These are phyloP conservation scores for Bicyclus anynana DNA, from an alignment of 1,140 invertebrate species.

Conservation along the genomic window DNA sequence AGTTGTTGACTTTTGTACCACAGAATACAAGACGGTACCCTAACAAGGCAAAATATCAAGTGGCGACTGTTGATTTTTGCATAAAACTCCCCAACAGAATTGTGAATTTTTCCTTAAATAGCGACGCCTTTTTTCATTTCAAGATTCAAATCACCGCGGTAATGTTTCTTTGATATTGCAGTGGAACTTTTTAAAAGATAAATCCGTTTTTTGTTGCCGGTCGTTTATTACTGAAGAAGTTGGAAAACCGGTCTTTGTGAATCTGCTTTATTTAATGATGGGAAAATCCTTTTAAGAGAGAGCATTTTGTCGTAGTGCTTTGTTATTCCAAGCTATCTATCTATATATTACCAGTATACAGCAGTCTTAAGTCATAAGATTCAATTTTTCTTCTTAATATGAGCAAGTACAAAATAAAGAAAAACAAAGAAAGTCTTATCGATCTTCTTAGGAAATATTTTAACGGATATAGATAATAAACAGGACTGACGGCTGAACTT, in stretches of 20 bases:
- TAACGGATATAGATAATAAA: too few species aligned
- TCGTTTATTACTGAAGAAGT: constrained; percentile 39
- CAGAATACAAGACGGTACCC: too few species aligned
- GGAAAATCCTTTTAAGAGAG: constrained; percentile 13
- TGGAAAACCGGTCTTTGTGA: constrained; percentile 41
- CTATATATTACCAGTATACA: too few species aligned
- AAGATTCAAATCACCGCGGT: constrained; percentile 34
- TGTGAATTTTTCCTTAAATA: constrained; percentile 16
- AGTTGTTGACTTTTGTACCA: too few species aligned
- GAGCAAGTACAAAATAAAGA: too few species aligned
- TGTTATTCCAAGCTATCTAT: not conserved
- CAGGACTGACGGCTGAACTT: too few species aligned
- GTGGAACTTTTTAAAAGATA: constrained; percentile 47
- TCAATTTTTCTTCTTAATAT: too few species aligned
- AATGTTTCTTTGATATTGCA: constrained; percentile 45
- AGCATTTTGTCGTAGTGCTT: not conserved
- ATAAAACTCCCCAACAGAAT: constrained; percentile 17
- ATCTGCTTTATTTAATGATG: constrained; percentile 26
- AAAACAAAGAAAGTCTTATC: too few species aligned
- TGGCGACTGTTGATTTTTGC: constrained; percentile 13
- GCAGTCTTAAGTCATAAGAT: too few species aligned
- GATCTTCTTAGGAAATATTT: too few species aligned
- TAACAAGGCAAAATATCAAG: constrained; percentile 20
- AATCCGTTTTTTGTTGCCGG: constrained; percentile 47
- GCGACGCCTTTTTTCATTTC: constrained; percentile 19